Base-by-base conservation (phyloP, 2,888 invertebrate genomes). In the Scrobipalpa costella region DNA sequence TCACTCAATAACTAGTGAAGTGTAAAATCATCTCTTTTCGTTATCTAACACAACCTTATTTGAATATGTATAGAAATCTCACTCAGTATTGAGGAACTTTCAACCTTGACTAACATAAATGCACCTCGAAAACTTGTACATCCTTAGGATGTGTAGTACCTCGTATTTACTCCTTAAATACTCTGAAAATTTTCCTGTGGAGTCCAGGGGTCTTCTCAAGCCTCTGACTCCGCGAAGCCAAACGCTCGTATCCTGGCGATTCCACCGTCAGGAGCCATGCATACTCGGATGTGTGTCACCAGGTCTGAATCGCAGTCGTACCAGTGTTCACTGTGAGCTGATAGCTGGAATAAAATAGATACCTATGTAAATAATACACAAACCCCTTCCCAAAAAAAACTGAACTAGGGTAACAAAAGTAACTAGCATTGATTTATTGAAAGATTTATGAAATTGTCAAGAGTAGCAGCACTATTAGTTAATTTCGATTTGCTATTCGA, bases 251-350 rank as follows among this genome's bases (percentile, higher is more conserved):
- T 78, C 70, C 94, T 89, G 69, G 94, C 93, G 68, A 94, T 84
- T 13, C 94, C 94, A 3, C 94, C 94, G 72, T 94, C 94, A 0
- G 94, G 94, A 0, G 92, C 92, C 71, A 94, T 93, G 55, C 92
- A 93, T 6, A 94, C 88, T 70, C 88, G 87, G 13, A 94, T 77
- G 72, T 93, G 93, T 5, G 92, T 90, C 64, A 93, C 81, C 7
- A 81, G 74, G 3, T 76, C 80, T 0, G 85, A 82, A 27, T 79
- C 74, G 50, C 90, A 81, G 64, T 85, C 80, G 69, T 83, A 92
- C 85, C 86, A 87, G 71, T 93, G 93, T 62, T 92, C 87, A 13
- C 79, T 80, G 71, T 93, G 77, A 0, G 93, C 91, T 59, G 90
- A 85, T 19, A 93, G 76, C 93, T 93, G 85, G 1, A 83, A 83